Conservation (phyloP, 2,888 invertebrate species). For the Geophilus truncorum region DNA sequence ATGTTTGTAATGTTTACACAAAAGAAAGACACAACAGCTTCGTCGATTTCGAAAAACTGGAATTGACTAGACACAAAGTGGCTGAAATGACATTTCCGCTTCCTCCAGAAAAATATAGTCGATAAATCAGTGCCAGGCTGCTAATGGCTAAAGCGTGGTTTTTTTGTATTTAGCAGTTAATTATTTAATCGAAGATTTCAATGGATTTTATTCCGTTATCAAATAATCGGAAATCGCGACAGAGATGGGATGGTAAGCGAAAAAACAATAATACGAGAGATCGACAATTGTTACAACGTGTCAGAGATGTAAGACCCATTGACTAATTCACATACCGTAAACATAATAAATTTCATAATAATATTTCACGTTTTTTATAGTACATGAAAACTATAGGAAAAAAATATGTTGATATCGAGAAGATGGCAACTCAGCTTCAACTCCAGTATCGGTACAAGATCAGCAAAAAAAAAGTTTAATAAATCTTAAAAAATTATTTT, state of each 20-base stretch:
- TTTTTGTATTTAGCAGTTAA: too few species aligned
- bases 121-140: too few species aligned
- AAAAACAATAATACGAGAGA: not conserved
- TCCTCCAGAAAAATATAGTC: too few species aligned
- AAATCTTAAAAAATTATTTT: not conserved
- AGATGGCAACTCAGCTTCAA: not conserved
- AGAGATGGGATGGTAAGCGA: not conserved
- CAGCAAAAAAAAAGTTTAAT: not conserved
- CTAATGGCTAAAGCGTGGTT: too few species aligned
- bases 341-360: not conserved
- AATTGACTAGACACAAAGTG: not conserved
- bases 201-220: not conserved
- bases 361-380: not conserved
- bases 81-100: not conserved
- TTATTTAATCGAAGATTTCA: too few species aligned
- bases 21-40: not conserved
- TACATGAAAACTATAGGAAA: not conserved
- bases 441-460: not conserved
- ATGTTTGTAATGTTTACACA: not conserved
- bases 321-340: not conserved
- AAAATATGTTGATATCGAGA: not conserved
- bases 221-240: not conserved
- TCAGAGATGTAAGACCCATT: not conserved
- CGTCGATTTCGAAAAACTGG: not conserved
- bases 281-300: not conserved